A percentile compares a stretch with the other conserved stretches of the same genome.
phyloP scores from a whole-genome alignment of 2,113 vertebrate species.

The Anas platyrhynchos region DNA sequence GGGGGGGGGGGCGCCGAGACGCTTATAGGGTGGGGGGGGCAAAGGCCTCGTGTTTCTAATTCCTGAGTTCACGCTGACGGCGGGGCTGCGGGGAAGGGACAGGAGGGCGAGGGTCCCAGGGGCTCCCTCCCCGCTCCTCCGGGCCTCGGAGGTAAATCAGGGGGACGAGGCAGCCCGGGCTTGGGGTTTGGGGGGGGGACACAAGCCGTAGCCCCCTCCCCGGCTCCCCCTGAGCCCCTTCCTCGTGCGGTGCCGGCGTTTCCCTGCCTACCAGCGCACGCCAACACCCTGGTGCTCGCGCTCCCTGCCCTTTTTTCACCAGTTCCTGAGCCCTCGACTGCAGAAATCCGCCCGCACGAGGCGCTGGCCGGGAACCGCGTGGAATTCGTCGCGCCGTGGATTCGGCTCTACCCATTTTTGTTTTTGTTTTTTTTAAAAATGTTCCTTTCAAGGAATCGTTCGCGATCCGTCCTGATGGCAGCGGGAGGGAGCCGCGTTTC shows the following conservation, averaged over 20 bases:
- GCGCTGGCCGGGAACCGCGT: background rate
- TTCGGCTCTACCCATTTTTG: background rate
- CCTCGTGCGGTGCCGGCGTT: too few relatives aligned
- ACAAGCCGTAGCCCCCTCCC: too few relatives aligned
- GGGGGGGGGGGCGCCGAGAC: slow-evolving; percentile 3
- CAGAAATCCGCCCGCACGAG: background rate
- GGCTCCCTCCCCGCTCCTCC: background rate
- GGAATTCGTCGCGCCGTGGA: background rate
- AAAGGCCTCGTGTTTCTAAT: slow-evolving; percentile 72
- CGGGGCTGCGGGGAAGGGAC: background rate
- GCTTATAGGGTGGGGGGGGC: background rate
- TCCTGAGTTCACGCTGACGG: slow-evolving; percentile 71
- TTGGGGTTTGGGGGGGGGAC: too few relatives aligned
- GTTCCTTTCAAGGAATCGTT: background rate
- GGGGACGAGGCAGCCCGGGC: background rate
- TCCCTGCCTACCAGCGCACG: background rate
- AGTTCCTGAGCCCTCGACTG: background rate
- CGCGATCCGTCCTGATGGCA: background rate
- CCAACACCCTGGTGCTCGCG: background rate
- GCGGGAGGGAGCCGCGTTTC: background rate
- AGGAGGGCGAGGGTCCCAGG: background rate
- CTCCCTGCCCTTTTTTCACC: background rate
- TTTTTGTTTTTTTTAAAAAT: too few relatives aligned
- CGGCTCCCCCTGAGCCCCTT: background rate
- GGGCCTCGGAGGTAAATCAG: slow-evolving; percentile 9